Conservation (phyloP, 2,113 vertebrate genomes). For the Laticauda colubrina region DNA sequence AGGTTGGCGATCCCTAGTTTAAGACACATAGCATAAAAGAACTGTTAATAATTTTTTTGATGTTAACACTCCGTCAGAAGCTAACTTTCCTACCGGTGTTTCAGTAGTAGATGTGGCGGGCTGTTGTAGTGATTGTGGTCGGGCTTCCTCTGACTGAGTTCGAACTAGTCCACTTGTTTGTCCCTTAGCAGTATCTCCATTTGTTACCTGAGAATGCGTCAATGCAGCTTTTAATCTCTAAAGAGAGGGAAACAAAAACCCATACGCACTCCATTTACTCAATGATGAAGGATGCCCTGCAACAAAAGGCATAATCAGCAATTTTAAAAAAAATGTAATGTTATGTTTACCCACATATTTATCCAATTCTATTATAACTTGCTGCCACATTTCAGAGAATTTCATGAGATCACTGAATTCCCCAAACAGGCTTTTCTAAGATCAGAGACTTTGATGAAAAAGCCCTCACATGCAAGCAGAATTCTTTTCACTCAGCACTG, state of each 20-base stretch:
- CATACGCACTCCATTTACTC: neutral
- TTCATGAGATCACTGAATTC: neutral
- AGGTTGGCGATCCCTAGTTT: too few species aligned
- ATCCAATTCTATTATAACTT: neutral
- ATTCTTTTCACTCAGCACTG: neutral
- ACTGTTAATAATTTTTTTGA: neutral
- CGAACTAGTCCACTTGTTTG: conserved; percentile 79
- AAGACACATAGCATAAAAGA: neutral
- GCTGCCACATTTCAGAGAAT: neutral
- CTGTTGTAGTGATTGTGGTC: conserved; percentile 89
- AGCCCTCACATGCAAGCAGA: neutral
- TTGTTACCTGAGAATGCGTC: conserved; percentile 93
- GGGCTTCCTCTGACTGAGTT: conserved; percentile 81
- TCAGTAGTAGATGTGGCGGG: conserved; percentile 97
- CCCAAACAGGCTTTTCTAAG: neutral
- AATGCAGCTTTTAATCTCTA: conserved; percentile 90
- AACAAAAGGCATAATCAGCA: neutral
- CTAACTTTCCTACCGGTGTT: conserved; percentile 80
- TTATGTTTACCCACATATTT: neutral
- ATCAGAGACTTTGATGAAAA: neutral
- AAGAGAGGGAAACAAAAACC: conserved; percentile 41
- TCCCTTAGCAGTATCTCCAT: conserved; percentile 83
- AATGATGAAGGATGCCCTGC: neutral
- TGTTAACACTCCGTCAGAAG: neutral
- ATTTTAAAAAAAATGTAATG: neutral